Conservation (phyloP, 2,888 invertebrate genomes). For the Carpatolechia fugitivella region DNA sequence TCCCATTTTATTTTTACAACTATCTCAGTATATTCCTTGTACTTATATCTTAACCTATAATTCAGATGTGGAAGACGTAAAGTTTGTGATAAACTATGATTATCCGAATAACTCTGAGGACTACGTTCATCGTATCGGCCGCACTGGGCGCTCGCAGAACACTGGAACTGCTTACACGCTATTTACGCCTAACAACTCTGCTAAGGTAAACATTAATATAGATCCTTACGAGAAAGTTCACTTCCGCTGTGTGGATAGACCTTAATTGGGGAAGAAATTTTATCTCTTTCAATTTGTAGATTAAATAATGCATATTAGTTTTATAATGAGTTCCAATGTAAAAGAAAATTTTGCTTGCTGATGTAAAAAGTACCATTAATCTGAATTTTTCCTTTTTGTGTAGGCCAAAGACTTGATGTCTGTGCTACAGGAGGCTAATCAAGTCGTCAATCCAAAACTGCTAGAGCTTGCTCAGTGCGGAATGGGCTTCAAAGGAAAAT, state of each 20-base stretch:
- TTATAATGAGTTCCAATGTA: no score
- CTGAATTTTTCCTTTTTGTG: no score
- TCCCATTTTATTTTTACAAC: no score
- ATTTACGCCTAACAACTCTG: slow-evolving; percentile 93
- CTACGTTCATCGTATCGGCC: slow-evolving; percentile 97
- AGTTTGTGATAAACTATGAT: slow-evolving; percentile 99
- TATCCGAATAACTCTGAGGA: slow-evolving; percentile 98
- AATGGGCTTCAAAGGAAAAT: slow-evolving; percentile 73
- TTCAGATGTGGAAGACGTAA: slow-evolving; percentile 98
- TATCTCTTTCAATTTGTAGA: not conserved
- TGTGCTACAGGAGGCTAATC: slow-evolving; percentile 95
- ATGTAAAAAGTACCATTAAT: no score
- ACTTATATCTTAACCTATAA: slow-evolving; percentile 19
- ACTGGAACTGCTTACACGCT: slow-evolving; percentile 98
- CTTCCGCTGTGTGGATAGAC: no score
- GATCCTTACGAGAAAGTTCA: no score
- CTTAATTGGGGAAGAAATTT: no score
- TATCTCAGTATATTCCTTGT: not conserved
- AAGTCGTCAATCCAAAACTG: slow-evolving; percentile 94
- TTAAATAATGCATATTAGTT: not conserved
- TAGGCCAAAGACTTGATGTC: slow-evolving; percentile 92
- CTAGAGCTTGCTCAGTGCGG: slow-evolving; percentile 84
- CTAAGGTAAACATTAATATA: slow-evolving; percentile 81
- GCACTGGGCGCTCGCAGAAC: slow-evolving; percentile 95
- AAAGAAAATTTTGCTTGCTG: no score